Conservation (phyloP, 2,113 vertebrate genomes). For the Amphiprion ocellaris region DNA sequence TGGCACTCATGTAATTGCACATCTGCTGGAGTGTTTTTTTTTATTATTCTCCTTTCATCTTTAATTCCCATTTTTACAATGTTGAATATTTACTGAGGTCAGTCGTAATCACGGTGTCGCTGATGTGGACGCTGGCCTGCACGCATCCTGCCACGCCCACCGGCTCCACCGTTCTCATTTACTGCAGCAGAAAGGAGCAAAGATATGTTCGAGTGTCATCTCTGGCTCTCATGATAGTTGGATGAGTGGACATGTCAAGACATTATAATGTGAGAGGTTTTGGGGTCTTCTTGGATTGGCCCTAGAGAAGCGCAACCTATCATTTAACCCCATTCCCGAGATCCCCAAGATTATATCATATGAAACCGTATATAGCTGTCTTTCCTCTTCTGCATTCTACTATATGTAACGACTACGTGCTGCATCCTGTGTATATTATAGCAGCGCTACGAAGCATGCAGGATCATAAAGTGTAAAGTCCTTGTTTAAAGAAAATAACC, state of each 20-base stretch:
- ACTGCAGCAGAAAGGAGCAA: slow-evolving; percentile 27
- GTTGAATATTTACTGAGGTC: slow-evolving; percentile 75
- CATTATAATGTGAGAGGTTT: slow-evolving; percentile 31
- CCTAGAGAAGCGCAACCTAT: slow-evolving; percentile 44
- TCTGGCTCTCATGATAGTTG: slow-evolving; percentile 38
- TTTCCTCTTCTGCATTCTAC: slow-evolving; percentile 48
- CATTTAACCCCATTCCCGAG: slow-evolving; percentile 54
- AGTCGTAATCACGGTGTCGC: slow-evolving; percentile 64
- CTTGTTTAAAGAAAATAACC: slow-evolving; percentile 23
- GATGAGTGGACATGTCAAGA: slow-evolving; percentile 36
- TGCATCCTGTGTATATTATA: slow-evolving; percentile 66
- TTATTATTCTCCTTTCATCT: slow-evolving; percentile 51
- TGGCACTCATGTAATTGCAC: slow-evolving; percentile 57
- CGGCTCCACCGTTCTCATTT: slow-evolving; percentile 35
- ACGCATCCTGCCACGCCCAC: slow-evolving; percentile 17
- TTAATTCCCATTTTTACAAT: slow-evolving; percentile 51
- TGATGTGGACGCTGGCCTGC: slow-evolving; percentile 40
- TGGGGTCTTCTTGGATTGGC: slow-evolving; percentile 18
- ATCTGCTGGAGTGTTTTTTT: slow-evolving; percentile 29
- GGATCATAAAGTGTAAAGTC: slow-evolving; percentile 21
- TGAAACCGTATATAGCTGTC: slow-evolving; percentile 38
- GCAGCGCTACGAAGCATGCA: slow-evolving; percentile 48
- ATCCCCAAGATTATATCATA: slow-evolving; percentile 53
- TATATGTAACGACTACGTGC: slow-evolving; percentile 33
- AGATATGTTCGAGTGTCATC: slow-evolving; percentile 42